Conservation (phyloP, 2,797 vertebrate genomes). For the Amazona finschi region DNA sequence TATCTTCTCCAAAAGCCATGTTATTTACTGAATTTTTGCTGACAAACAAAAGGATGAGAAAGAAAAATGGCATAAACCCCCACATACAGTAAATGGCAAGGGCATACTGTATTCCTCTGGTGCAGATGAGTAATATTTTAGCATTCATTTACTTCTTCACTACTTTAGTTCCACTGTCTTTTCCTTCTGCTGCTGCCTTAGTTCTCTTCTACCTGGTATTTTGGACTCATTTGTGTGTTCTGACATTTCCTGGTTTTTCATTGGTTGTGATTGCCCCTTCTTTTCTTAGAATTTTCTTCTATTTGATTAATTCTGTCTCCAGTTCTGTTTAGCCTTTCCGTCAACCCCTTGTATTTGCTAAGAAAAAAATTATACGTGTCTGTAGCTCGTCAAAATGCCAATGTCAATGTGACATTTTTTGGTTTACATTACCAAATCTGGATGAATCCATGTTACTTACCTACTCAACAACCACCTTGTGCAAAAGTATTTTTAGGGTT, state of each 20-base stretch:
- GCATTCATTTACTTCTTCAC: neutral
- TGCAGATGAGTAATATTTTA: neutral
- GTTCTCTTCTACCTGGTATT: neutral
- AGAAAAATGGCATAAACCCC: neutral
- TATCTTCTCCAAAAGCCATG: neutral
- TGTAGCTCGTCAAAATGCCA: neutral
- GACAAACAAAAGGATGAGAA: slow-evolving; percentile 12
- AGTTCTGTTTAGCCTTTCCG: neutral
- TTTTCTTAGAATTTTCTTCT: neutral
- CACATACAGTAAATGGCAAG: neutral
- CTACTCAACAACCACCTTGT: neutral
- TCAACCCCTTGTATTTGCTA: neutral
- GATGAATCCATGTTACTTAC: neutral
- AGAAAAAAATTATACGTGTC: neutral
- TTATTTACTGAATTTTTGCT: neutral
- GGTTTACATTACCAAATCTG: neutral
- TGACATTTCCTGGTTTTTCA: neutral
- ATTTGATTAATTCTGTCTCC: neutral
- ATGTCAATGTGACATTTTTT: neutral
- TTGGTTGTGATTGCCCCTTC: neutral
- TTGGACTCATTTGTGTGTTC: neutral
- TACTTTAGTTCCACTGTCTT: neutral
- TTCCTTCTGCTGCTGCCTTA: neutral
- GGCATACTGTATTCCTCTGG: neutral
- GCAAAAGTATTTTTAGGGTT: neutral